Evolutionary conservation across 2,888 invertebrate genomes (phyloP).

Genomic region (Selenia dentaria): DNA sequence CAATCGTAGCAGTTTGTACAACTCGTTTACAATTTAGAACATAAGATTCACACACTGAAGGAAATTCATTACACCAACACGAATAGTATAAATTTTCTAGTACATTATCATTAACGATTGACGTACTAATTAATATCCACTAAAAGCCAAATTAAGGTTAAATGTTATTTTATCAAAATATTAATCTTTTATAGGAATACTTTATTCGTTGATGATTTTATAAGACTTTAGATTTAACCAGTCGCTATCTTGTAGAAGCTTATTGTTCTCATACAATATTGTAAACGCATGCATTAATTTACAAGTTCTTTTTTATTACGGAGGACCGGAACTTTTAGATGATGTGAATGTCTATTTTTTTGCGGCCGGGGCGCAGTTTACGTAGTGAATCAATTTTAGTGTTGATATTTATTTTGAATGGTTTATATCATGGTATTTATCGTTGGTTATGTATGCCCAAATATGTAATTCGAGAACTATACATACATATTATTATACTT

Average conservation of each 20-base stretch:
- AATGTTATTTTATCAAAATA: conserved; percentile 66
- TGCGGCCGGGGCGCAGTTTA: no score
- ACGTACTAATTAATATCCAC: conserved; percentile 57
- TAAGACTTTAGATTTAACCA: conserved; percentile 27
- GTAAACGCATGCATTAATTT: neutral
- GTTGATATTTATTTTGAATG: neutral
- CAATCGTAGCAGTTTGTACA: conserved; percentile 51
- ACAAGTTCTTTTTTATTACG: neutral
- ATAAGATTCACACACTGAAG: conserved; percentile 52
- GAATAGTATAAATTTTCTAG: conserved; percentile 44
- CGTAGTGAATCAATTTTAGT: no score
- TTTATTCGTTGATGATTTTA: conserved; percentile 46
- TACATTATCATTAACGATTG: conserved; percentile 48
- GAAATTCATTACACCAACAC: conserved; percentile 63
- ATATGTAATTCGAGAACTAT: conserved; percentile 7
- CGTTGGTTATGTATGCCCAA: conserved; percentile 11
- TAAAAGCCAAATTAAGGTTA: conserved; percentile 65
- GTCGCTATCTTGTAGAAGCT: conserved; percentile 10
- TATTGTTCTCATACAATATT: neutral
- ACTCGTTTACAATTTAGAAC: conserved; percentile 38
- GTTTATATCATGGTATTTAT: neutral
- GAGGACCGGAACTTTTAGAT: neutral
- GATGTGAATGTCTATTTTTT: no score
- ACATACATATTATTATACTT: conserved; percentile 12
- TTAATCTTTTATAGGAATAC: conserved; percentile 44